Conservation (phyloP, 2,113 vertebrate genomes). For the Odontesthes bonariensis region DNA sequence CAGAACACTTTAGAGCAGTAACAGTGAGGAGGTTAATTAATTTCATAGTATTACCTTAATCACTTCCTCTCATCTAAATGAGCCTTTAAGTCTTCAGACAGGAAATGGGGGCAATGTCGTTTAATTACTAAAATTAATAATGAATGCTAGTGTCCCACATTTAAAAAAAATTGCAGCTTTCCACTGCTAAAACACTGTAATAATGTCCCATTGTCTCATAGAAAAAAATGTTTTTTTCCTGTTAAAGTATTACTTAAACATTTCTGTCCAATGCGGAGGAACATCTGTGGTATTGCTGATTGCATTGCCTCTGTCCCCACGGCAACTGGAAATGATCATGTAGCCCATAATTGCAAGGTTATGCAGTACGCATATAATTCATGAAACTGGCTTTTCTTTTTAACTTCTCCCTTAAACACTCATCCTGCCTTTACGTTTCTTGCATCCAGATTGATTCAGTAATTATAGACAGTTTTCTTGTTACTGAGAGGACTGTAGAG, state of each 20-base stretch:
- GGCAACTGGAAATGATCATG: constrained; percentile 64
- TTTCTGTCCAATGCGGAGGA: constrained; percentile 16
- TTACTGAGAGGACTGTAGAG: not conserved
- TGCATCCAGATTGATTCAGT: not conserved
- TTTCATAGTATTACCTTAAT: constrained; percentile 17
- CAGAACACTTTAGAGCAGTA: not conserved
- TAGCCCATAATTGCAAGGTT: constrained; percentile 52
- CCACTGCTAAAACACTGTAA: not conserved
- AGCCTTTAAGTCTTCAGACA: not conserved
- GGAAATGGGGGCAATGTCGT: not conserved
- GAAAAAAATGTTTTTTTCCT: not conserved
- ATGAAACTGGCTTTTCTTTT: not conserved
- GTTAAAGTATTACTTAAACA: constrained; percentile 7
- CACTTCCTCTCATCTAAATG: constrained; percentile 26
- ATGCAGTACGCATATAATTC: constrained; percentile 30
- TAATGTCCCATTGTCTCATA: not conserved
- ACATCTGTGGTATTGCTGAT: constrained; percentile 44
- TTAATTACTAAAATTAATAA: constrained; percentile 6
- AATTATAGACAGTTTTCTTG: not conserved
- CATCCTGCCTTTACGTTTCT: constrained; percentile 5
- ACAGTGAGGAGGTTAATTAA: constrained; percentile 48
- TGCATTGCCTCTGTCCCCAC: constrained; percentile 63
- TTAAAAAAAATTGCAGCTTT: not conserved
- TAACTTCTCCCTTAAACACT: not conserved
- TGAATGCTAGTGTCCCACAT: not conserved